These are phyloP conservation scores for Orussus abietinus DNA, from an alignment of 1,140 invertebrate genomes.

Conservation along the genomic window DNA sequence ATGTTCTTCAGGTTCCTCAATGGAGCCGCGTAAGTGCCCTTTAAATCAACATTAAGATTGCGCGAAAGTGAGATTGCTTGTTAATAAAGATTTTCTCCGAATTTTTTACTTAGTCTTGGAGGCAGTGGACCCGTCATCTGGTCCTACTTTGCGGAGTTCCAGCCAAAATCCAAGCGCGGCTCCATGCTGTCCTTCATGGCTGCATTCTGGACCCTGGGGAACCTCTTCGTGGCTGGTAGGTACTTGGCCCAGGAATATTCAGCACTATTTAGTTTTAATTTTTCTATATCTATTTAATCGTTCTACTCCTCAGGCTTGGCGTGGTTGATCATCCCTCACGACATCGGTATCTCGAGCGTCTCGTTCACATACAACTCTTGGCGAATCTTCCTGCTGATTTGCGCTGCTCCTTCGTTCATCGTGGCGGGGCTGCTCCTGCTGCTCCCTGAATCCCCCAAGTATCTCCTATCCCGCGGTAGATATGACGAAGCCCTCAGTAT, in stretches of 20 bases:
- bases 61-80: slow-evolving; percentile 3
- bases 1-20: slow-evolving; percentile 87
- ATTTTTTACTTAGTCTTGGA: slow-evolving; percentile 67
- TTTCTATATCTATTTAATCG: slow-evolving; percentile 12
- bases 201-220: slow-evolving; percentile 89
- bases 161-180: slow-evolving; percentile 82
- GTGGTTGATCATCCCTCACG: slow-evolving; percentile 81
- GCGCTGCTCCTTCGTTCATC: slow-evolving; percentile 79
- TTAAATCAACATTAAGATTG: no score
- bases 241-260: slow-evolving; percentile 12
- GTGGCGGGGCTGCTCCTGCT: slow-evolving; percentile 77
- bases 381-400: slow-evolving; percentile 85
- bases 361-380: slow-evolving; percentile 83
- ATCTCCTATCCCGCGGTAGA: slow-evolving; percentile 71
- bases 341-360: slow-evolving; percentile 62
- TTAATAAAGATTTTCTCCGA: neutral
- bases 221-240: slow-evolving; percentile 76
- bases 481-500: slow-evolving; percentile 75
- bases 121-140: slow-evolving; percentile 93
- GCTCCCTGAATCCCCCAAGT: slow-evolving; percentile 91
- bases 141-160: slow-evolving; percentile 93
- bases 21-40: slow-evolving; percentile 90
- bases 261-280: slow-evolving; percentile 1
- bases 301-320: slow-evolving; percentile 62
- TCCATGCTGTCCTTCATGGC: slow-evolving; percentile 90